phyloP scores from a whole-genome alignment of 2,113 vertebrate genomes.

The Cryptotis parvus region DNA sequence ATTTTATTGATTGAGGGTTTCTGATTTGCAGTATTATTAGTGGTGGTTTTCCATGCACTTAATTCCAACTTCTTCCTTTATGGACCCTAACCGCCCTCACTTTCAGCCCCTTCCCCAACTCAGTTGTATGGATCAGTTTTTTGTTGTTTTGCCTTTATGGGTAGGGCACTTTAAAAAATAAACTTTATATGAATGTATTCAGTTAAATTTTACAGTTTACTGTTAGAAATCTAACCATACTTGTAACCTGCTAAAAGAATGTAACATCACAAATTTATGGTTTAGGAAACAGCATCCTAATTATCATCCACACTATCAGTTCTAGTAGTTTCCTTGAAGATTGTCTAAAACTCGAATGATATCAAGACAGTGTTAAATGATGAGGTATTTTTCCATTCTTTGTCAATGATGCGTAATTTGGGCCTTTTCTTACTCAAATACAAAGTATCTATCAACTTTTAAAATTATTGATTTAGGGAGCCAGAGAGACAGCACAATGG shows the following conservation, averaged over 20 bases:
- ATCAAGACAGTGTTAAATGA: neutral
- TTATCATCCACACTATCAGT: neutral
- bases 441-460: neutral
- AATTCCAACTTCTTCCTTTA: too few relatives aligned
- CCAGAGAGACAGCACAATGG: too few relatives aligned
- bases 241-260: conserved; percentile 33
- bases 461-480: too few relatives aligned
- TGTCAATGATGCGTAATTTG: neutral
- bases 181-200: neutral
- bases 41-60: too few relatives aligned
- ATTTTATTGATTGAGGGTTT: too few relatives aligned
- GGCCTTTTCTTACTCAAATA: neutral
- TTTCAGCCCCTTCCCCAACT: too few relatives aligned
- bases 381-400: neutral
- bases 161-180: neutral
- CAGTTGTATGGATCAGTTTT: too few relatives aligned
- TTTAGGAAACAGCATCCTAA: conserved; percentile 4
- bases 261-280: conserved; percentile 14
- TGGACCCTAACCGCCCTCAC: too few relatives aligned
- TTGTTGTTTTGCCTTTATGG: too few relatives aligned
- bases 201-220: conserved; percentile 36
- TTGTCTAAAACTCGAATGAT: neutral
- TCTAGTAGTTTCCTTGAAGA: neutral
- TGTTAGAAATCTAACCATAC: neutral
- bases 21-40: too few relatives aligned